Evolutionary conservation across 2,113 vertebrate genomes (phyloP).

Genomic region (Pedetes capensis): DNA sequence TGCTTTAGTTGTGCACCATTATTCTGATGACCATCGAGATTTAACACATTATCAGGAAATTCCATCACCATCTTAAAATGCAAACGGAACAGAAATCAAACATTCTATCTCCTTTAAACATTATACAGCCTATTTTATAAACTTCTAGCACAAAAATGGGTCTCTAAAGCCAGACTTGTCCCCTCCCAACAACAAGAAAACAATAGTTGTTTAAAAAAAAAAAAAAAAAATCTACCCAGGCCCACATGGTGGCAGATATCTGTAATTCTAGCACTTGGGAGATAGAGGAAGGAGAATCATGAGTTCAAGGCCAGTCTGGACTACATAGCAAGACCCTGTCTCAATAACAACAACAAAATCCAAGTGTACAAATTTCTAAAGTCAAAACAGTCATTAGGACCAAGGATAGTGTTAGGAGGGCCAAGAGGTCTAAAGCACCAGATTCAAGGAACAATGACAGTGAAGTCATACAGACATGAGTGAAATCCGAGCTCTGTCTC

Average conservation of each 20-base stretch:
- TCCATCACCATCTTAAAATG: conserved; percentile 97
- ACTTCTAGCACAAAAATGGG: conserved; percentile 9
- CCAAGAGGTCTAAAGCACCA: too few species aligned
- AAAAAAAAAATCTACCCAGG: too few species aligned
- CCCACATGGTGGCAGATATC: too few species aligned
- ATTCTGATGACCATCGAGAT: conserved; percentile 91
- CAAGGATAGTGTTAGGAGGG: too few species aligned
- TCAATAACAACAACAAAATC: too few species aligned
- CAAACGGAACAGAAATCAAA: conserved; percentile 52
- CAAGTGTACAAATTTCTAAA: conserved; percentile 39
- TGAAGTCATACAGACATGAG: background rate
- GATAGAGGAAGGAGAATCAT: too few species aligned
- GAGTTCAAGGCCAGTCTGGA: too few species aligned
- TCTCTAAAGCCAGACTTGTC: background rate
- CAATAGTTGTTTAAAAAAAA: too few species aligned
- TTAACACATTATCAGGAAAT: conserved; percentile 93
- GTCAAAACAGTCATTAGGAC: background rate
- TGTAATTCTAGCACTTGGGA: too few species aligned
- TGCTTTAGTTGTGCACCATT: conserved; percentile 91
- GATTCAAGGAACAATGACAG: too few species aligned
- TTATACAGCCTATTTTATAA: conserved; percentile 27
- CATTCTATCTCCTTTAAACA: conserved; percentile 32
- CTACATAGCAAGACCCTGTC: too few species aligned
- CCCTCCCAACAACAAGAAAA: background rate
- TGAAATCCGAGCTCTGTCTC: background rate